Percentiles rank a stretch among this genome's conserved stretches.
These are phyloP conservation scores for Collichthys lucidus DNA, from an alignment of 2,113 vertebrate species.

Conservation along the genomic window DNA sequence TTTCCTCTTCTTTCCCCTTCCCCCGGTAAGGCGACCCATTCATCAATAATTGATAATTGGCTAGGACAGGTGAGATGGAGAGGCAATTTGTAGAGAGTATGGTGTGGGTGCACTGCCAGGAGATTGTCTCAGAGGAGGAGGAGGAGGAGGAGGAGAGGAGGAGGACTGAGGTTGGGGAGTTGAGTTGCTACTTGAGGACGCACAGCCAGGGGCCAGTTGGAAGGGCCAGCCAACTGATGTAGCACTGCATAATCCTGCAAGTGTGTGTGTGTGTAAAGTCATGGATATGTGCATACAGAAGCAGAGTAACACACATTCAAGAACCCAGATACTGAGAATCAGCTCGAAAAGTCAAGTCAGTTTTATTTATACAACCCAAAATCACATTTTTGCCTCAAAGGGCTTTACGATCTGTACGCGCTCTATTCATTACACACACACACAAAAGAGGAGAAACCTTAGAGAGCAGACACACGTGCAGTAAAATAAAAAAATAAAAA, in stretches of 20 bases:
- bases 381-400: conserved; percentile 5
- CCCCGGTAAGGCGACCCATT: conserved; percentile 82
- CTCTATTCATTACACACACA: background rate
- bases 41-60: conserved; percentile 87
- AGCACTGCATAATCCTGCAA: conserved; percentile 29
- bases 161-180: conserved; percentile 52
- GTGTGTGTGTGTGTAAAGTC: background rate
- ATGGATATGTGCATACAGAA: conserved; percentile 14
- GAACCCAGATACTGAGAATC: background rate
- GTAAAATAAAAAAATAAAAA: no score
- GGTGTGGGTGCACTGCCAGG: conserved; percentile 74
- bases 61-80: conserved; percentile 84
- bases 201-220: conserved; percentile 44
- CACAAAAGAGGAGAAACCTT: background rate
- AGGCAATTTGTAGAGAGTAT: conserved; percentile 83
- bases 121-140: conserved; percentile 62
- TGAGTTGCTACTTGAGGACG: conserved; percentile 61
- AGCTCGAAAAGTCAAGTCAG: background rate
- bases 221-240: conserved; percentile 29
- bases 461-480: background rate
- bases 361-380: conserved; percentile 4
- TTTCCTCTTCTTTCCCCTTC: conserved; percentile 38
- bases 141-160: conserved; percentile 22
- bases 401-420: background rate
- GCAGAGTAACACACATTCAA: conserved; percentile 1